These are phyloP conservation scores for Ceyx cyanopectus DNA, from an alignment of 2,113 vertebrate genomes.

Conservation along the genomic window DNA sequence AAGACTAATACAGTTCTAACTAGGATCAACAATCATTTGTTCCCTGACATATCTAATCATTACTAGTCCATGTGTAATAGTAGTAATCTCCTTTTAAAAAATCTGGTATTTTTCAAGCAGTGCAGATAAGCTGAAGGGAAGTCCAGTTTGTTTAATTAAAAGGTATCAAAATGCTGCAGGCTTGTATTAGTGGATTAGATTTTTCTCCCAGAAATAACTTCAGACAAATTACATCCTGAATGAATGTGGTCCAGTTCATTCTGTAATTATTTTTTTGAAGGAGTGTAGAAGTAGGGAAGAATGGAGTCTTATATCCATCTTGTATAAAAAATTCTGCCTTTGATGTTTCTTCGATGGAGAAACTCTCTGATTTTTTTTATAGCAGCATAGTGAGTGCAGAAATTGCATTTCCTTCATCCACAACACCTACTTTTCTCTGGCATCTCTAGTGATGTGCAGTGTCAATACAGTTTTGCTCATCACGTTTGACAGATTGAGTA, in stretches of 20 bases:
- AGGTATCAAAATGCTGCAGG: background rate
- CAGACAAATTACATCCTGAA: background rate
- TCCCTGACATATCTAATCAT: background rate
- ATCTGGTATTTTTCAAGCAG: background rate
- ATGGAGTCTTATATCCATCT: background rate
- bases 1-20: background rate
- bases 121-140: background rate
- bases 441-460: background rate
- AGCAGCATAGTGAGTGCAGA: background rate
- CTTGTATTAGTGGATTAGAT: background rate
- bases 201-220: constrained; percentile 41
- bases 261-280: constrained; percentile 12
- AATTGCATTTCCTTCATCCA: background rate
- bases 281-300: background rate
- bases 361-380: background rate
- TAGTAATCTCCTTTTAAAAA: background rate
- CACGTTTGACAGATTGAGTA: background rate
- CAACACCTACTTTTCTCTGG: background rate
- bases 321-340: background rate
- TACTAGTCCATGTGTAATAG: background rate
- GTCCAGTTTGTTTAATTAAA: constrained; percentile 19
- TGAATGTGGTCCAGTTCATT: background rate
- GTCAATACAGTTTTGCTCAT: background rate
- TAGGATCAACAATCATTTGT: background rate
- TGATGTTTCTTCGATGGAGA: background rate